A percentile compares a stretch with the other conserved stretches of the same genome.
Conservation (phyloP, 1,140 invertebrate genomes). For the Sweltsa coloradensis region DNA sequence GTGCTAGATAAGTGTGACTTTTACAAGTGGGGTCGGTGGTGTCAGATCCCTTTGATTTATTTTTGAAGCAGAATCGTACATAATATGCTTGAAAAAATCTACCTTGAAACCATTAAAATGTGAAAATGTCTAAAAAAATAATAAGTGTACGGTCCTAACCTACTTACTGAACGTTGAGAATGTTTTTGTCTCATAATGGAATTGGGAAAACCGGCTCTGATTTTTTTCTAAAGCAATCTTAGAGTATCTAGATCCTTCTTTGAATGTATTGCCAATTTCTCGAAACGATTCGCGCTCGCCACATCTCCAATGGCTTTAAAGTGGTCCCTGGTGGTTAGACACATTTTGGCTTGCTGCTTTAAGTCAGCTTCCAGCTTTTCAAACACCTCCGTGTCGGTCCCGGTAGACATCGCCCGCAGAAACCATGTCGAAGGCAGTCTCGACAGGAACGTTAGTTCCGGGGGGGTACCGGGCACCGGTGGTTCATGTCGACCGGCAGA, state of each 20-base stretch:
- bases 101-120: too few relatives aligned
- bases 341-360: constrained; percentile 69
- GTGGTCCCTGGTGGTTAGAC: constrained; percentile 74
- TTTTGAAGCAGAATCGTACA: too few relatives aligned
- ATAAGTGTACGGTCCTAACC: constrained; percentile 33
- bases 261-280: constrained; percentile 68
- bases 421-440: constrained; percentile 64
- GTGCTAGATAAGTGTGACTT: too few relatives aligned
- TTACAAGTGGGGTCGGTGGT: too few relatives aligned
- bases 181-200: constrained; percentile 79
- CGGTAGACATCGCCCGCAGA: constrained; percentile 45
- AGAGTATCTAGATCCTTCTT: constrained; percentile 85
- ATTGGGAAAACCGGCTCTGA: constrained; percentile 56
- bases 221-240: constrained; percentile 48
- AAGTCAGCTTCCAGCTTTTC: constrained; percentile 72
- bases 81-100: too few relatives aligned
- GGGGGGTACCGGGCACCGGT: constrained; percentile 40
- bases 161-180: constrained; percentile 75
- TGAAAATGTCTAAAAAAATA: too few relatives aligned
- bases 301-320: constrained; percentile 90
- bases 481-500: constrained; percentile 72
- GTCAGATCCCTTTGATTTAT: too few relatives aligned
- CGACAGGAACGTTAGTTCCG: constrained; percentile 48
- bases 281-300: constrained; percentile 77
- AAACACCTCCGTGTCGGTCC: constrained; percentile 47